Evolutionary conservation across 2,888 invertebrate genomes (phyloP).

Genomic region (Tipula lateralis): DNA sequence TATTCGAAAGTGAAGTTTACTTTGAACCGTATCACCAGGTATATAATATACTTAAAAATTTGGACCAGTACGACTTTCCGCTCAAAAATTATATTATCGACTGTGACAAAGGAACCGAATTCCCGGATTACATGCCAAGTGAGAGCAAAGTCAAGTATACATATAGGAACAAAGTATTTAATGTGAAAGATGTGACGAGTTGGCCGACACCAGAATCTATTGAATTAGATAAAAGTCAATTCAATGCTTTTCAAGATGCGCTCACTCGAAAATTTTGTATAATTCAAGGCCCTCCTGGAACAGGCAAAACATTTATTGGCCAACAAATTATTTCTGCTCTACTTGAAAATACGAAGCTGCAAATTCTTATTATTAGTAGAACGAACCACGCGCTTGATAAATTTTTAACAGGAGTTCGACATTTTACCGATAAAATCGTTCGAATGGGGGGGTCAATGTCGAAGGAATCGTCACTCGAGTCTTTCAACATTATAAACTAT

Average conservation of each 20-base stretch:
- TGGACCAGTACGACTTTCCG: slow-evolving; percentile 56
- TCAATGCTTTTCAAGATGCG: slow-evolving; percentile 61
- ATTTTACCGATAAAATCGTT: slow-evolving; percentile 57
- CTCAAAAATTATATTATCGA: slow-evolving; percentile 65
- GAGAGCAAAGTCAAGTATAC: slow-evolving; percentile 35
- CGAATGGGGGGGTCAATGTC: slow-evolving; percentile 70
- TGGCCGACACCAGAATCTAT: slow-evolving; percentile 53
- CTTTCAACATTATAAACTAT: slow-evolving; percentile 49
- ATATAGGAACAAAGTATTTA: slow-evolving; percentile 38
- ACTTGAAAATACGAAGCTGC: slow-evolving; percentile 56
- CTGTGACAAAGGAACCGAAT: slow-evolving; percentile 48
- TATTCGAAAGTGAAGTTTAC: slow-evolving; percentile 74
- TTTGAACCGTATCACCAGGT: slow-evolving; percentile 79
- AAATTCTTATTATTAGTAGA: slow-evolving; percentile 71
- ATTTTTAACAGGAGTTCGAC: slow-evolving; percentile 66
- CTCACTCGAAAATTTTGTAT: slow-evolving; percentile 67
- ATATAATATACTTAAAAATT: slow-evolving; percentile 60
- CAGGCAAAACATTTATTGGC: slow-evolving; percentile 79
- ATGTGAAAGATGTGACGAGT: slow-evolving; percentile 36
- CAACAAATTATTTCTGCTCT: slow-evolving; percentile 66
- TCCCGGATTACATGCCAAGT: slow-evolving; percentile 47
- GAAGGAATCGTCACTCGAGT: slow-evolving; percentile 54
- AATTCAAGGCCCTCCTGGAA: slow-evolving; percentile 85
- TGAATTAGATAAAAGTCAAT: slow-evolving; percentile 62
- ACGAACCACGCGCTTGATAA: slow-evolving; percentile 86